Percentiles rank a stretch among this genome's conserved stretches.
phyloP scores from a whole-genome alignment of 1,140 invertebrate species.

The Camponotus vicinus region DNA sequence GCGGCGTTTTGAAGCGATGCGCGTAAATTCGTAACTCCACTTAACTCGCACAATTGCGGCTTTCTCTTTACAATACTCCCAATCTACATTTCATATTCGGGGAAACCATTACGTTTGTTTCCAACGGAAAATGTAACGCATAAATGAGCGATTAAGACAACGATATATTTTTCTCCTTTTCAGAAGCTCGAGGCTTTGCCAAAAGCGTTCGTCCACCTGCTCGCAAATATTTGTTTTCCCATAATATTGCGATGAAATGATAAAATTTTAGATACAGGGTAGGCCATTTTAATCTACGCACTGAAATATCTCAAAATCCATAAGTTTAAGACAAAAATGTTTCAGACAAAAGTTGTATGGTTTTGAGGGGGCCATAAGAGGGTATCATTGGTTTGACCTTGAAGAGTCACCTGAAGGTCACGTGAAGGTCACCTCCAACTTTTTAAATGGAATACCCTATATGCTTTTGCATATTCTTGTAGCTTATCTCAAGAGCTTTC shows the following conservation, averaged over 20 bases:
- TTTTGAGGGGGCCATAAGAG: too few relatives aligned
- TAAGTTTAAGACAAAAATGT: too few relatives aligned
- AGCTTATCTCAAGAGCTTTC: too few relatives aligned
- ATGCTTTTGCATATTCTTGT: too few relatives aligned
- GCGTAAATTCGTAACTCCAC: slow-evolving; percentile 48
- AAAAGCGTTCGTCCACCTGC: neutral
- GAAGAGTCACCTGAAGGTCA: too few relatives aligned
- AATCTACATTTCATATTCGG: slow-evolving; percentile 13
- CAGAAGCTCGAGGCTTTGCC: neutral
- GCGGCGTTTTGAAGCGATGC: slow-evolving; percentile 39
- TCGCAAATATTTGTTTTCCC: neutral
- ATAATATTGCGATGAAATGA: neutral
- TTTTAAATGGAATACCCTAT: too few relatives aligned
- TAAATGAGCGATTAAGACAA: neutral
- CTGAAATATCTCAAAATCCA: too few relatives aligned
- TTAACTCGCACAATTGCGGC: slow-evolving; percentile 33
- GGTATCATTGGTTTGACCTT: too few relatives aligned
- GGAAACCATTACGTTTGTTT: neutral
- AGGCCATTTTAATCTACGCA: too few relatives aligned
- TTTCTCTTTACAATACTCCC: slow-evolving; percentile 35
- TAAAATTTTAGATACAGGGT: neutral
- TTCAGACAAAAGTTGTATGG: too few relatives aligned
- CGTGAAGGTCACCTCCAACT: too few relatives aligned
- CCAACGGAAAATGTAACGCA: neutral
- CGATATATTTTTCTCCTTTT: neutral